A percentile compares a stretch with the other conserved stretches of the same genome.
Evolutionary conservation across 2,113 vertebrate genomes (phyloP).

Genomic region (Scopus umbretta): DNA sequence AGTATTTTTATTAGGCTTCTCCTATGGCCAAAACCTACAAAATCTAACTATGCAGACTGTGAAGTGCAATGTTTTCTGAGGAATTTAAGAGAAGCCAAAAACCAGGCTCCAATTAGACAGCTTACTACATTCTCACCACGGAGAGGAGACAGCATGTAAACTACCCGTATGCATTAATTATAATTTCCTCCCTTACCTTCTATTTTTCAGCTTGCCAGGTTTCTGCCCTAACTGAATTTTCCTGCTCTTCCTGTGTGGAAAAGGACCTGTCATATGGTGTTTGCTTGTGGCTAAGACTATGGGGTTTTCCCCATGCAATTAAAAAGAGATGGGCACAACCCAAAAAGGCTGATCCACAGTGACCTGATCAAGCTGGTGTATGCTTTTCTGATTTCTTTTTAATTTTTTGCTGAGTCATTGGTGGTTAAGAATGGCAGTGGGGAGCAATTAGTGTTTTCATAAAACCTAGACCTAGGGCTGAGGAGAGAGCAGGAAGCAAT

Average conservation of each 20-base stretch:
- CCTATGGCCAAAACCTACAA: slow-evolving; percentile 4
- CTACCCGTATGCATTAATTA: slow-evolving; percentile 15
- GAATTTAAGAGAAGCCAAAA: neutral
- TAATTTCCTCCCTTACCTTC: neutral
- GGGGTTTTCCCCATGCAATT: neutral
- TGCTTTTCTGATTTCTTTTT: neutral
- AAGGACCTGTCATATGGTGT: neutral
- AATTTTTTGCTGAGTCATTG: neutral
- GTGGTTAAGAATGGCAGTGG: neutral
- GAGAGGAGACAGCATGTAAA: slow-evolving; percentile 41
- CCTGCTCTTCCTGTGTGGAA: neutral
- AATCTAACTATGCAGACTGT: neutral
- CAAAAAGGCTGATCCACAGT: neutral
- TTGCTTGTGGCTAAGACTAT: neutral
- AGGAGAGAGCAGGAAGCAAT: slow-evolving; percentile 29
- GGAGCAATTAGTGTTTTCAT: slow-evolving; percentile 28
- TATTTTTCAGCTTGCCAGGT: slow-evolving; percentile 1
- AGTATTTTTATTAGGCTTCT: slow-evolving; percentile 11
- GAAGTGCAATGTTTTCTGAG: neutral
- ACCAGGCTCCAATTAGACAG: neutral
- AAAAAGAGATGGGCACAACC: neutral
- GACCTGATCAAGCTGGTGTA: neutral
- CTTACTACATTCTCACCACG: slow-evolving; percentile 1
- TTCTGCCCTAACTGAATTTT: neutral
- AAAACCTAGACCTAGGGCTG: slow-evolving; percentile 11